Evolutionary conservation across 30 jellyfish, hydroid and myxozoan genomes (phyloP).

Genomic region (Sanderia malayensis): DNA sequence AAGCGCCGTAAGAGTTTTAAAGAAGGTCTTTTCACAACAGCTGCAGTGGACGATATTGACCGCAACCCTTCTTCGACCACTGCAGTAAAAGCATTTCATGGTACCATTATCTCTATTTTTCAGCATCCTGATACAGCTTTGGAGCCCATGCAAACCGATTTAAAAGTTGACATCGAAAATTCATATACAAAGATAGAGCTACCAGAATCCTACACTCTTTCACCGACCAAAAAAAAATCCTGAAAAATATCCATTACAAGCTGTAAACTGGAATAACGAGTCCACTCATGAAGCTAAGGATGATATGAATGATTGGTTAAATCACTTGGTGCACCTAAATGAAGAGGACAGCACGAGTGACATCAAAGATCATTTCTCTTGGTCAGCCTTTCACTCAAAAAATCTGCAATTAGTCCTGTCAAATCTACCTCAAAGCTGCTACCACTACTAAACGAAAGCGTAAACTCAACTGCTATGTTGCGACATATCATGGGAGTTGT

Average conservation of each 20-base stretch:
- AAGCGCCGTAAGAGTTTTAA: too few relatives aligned
- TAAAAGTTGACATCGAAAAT: neutral
- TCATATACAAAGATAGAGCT: neutral
- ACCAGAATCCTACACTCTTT: neutral
- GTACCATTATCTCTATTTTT: neutral
- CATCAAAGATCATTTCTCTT: conserved; percentile 5
- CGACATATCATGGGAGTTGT: conserved; percentile 29
- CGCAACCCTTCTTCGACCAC: neutral
- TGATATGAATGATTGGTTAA: conserved; percentile 2
- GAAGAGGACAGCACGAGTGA: conserved; percentile 1
- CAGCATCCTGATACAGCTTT: neutral
- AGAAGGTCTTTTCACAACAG: neutral
- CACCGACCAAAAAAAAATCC: neutral
- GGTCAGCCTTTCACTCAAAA: conserved; percentile 8
- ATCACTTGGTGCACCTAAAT: neutral
- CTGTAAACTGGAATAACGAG: neutral
- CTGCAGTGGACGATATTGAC: neutral
- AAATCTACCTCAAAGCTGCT: conserved; percentile 4
- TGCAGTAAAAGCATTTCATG: neutral
- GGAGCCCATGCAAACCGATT: neutral
- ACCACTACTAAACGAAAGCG: conserved; percentile 40
- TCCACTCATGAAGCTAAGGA: neutral
- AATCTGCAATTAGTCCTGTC: neutral
- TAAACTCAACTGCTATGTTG: conserved; percentile 49
- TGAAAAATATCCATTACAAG: neutral